Conservation (phyloP, 64 coral and sea anemone genomes). For the Catalaphyllia jardinei region DNA sequence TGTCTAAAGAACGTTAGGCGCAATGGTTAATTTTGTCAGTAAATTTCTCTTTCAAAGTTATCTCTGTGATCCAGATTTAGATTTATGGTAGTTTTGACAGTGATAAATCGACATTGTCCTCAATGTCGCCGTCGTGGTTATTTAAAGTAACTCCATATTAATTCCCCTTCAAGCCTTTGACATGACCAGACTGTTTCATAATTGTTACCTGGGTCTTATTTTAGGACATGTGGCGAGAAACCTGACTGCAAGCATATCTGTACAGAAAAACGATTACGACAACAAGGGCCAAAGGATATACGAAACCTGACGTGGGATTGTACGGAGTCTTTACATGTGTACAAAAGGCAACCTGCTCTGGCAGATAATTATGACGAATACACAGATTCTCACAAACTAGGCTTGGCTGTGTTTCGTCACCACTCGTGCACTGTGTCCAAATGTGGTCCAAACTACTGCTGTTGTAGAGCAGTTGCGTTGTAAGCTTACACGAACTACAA, state of each 20-base stretch:
- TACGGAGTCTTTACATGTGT: slow-evolving; percentile 80
- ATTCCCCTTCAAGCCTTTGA: too few species aligned
- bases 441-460: slow-evolving; percentile 93
- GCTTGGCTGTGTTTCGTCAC: slow-evolving; percentile 81
- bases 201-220: neutral
- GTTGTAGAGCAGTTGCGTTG: slow-evolving; percentile 82
- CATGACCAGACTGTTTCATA: too few species aligned
- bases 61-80: too few species aligned
- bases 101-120: too few species aligned
- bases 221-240: slow-evolving; percentile 68
- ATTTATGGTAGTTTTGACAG: too few species aligned
- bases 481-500: neutral
- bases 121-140: too few species aligned
- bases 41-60: too few species aligned
- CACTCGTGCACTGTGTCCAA: slow-evolving; percentile 72
- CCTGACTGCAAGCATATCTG: slow-evolving; percentile 64
- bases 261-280: slow-evolving; percentile 59
- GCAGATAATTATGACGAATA: slow-evolving; percentile 92
- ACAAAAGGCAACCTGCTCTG: slow-evolving; percentile 79
- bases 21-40: too few species aligned
- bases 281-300: slow-evolving; percentile 76
- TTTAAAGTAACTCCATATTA: too few species aligned
- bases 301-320: slow-evolving; percentile 65
- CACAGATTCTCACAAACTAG: slow-evolving; percentile 85
- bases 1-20: too few species aligned